Evolutionary conservation across 2,113 vertebrate genomes (phyloP), one percentile per base, ranked within the genome.

Genomic region (Paramormyrops kingsleyae): DNA sequence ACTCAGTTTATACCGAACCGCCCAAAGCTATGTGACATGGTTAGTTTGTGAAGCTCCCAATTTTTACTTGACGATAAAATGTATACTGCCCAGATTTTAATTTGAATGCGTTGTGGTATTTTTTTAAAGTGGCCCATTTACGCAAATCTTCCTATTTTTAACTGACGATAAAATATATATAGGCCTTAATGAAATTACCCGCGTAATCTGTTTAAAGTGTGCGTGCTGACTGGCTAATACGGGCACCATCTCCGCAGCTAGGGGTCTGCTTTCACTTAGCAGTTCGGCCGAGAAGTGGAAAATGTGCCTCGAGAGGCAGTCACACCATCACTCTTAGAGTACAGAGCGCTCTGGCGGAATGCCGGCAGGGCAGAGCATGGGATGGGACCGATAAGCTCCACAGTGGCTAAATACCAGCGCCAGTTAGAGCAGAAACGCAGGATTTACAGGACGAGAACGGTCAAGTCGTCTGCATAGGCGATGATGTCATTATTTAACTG

Each of bases 251-350:
- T 17, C 17, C 17, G 1, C 31, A 15, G 31, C 74, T 39, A 35
- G 13, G 12, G 74, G 74, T 80, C 53, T 92, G 93, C 89, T 93
- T 47, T 12, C 83, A 84, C 83, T 84, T 80, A 80, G 74, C 74
- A 17, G 15, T n/a, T 39, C 15, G 15, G 74, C 17, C 6, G 35
- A 80, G 35, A 80, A 80, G 35, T 19, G 74, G 74, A 80, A 80
- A 80, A 80, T 15, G 74, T 42, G 8, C 35, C 47, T 5, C 4
- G 24, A 10, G 83, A 19, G 35, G 15, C 31, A 42, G 74, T 17
- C 74, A 42, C 83, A 84, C 83, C 83, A 84, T 84, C 83, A 84
- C 2, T 46, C 39, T 84, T 47, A 44, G 17, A 10, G 39, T n/a
- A 46, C 83, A 10, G 44, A 10, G 42, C 3, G 0, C 44, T 46